Evolutionary conservation across 2,888 invertebrate species (phyloP).

Genomic region (Torymus texanus): DNA sequence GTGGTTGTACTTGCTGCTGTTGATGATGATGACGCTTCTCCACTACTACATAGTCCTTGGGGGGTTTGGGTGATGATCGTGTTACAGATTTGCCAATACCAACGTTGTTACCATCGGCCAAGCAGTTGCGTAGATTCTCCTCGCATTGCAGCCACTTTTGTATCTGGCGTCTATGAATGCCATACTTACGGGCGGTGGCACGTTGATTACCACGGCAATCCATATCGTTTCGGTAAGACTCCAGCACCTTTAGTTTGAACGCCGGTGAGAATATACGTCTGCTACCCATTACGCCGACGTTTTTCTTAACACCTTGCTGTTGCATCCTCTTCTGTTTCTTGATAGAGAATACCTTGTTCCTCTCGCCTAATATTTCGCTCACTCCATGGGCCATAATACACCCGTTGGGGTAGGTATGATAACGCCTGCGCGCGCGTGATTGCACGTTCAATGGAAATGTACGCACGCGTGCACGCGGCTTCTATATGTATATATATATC

Average conservation of each 20-base stretch:
- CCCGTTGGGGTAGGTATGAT: too few species aligned
- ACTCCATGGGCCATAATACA: constrained; percentile 78
- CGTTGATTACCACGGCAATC: constrained; percentile 93
- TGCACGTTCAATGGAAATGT: too few species aligned
- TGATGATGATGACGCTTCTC: neutral
- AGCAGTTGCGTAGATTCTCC: constrained; percentile 85
- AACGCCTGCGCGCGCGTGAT: too few species aligned
- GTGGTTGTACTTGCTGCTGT: neutral
- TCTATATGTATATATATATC: too few species aligned
- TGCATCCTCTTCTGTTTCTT: constrained; percentile 70
- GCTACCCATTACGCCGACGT: constrained; percentile 81
- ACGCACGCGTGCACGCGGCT: too few species aligned
- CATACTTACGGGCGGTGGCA: constrained; percentile 92
- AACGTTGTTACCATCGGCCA: constrained; percentile 74
- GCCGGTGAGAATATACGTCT: constrained; percentile 92
- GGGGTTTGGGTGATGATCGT: too few species aligned
- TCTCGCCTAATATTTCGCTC: constrained; percentile 76
- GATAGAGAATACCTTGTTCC: constrained; percentile 71
- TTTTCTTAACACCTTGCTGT: constrained; percentile 64
- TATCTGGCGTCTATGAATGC: constrained; percentile 91
- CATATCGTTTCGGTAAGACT: constrained; percentile 89
- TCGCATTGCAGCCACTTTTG: constrained; percentile 95
- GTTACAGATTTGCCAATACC: too few species aligned
- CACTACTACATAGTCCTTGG: too few species aligned
- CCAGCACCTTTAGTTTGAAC: constrained; percentile 91